A percentile compares a stretch with the other conserved stretches of the same genome.
Evolutionary conservation across 2,113 vertebrate genomes (phyloP).

Genomic region (Petaurus breviceps): DNA sequence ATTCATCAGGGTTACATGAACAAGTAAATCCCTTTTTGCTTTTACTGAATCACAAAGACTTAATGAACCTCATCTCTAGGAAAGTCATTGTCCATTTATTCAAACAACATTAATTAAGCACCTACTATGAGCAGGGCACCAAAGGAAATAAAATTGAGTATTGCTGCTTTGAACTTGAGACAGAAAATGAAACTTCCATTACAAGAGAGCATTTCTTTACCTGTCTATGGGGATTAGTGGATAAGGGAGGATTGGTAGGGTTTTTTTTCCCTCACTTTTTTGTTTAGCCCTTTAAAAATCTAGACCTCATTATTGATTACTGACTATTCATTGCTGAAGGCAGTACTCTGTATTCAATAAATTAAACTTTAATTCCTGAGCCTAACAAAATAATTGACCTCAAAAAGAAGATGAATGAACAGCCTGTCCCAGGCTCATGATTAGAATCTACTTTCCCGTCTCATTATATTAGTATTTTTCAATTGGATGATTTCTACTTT

Average conservation of each 20-base stretch:
- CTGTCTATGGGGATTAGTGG: slow-evolving; percentile 3
- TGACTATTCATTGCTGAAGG: slow-evolving; percentile 63
- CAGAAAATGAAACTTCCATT: background rate
- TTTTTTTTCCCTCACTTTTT: too few species aligned
- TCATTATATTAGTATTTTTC: slow-evolving; percentile 67
- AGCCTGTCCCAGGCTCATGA: slow-evolving; percentile 55
- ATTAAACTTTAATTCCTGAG: slow-evolving; percentile 71
- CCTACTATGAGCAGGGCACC: background rate
- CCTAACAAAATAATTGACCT: slow-evolving; percentile 72
- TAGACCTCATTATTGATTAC: slow-evolving; percentile 64
- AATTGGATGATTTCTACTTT: slow-evolving; percentile 54
- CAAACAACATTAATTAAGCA: background rate
- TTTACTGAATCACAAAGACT: background rate
- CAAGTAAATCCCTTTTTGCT: background rate
- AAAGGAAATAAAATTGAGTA: background rate
- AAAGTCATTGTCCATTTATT: background rate
- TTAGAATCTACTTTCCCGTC: slow-evolving; percentile 66
- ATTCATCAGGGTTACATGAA: background rate
- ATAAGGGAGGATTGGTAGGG: background rate
- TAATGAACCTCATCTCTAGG: background rate
- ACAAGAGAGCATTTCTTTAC: background rate
- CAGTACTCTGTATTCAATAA: slow-evolving; percentile 61
- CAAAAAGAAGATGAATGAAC: slow-evolving; percentile 71
- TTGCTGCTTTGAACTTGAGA: background rate
- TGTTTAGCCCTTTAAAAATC: slow-evolving; percentile 45